These are phyloP conservation scores for Myrmecobius fasciatus DNA, from an alignment of 2,113 vertebrate species.

Conservation along the genomic window DNA sequence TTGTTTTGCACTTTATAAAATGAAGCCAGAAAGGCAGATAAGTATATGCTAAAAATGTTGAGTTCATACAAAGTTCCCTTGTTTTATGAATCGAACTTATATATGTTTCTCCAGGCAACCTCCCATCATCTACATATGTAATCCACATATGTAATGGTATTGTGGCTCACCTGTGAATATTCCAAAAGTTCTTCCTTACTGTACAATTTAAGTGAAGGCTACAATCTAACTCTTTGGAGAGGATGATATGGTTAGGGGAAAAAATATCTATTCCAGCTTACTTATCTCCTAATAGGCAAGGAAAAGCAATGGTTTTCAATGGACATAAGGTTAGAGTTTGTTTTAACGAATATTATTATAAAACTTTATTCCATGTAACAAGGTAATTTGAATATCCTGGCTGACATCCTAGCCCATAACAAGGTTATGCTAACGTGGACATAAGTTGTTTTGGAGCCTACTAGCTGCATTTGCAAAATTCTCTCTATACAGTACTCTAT, in stretches of 20 bases:
- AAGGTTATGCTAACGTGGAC: neutral
- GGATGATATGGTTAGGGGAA: neutral
- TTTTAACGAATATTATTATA: neutral
- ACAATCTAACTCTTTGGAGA: neutral
- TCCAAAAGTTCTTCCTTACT: neutral
- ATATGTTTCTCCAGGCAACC: neutral
- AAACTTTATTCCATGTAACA: neutral
- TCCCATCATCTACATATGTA: neutral
- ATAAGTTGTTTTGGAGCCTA: neutral
- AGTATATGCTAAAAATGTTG: neutral
- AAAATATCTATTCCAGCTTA: neutral
- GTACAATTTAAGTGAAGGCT: neutral
- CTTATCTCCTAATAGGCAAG: neutral
- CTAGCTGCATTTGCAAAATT: neutral
- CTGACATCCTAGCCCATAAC: neutral
- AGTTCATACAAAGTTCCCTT: neutral
- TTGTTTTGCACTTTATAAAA: neutral
- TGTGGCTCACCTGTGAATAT: neutral
- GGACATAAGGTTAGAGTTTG: neutral
- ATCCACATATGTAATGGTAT: neutral
- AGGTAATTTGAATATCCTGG: neutral
- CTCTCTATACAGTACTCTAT: neutral
- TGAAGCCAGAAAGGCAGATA: neutral
- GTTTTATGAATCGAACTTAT: neutral
- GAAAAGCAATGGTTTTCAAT: neutral